Percentiles rank a stretch among this genome's conserved stretches.
Conservation (phyloP, 2,797 vertebrate genomes). For the Xiphorhynchus erythropygius region DNA sequence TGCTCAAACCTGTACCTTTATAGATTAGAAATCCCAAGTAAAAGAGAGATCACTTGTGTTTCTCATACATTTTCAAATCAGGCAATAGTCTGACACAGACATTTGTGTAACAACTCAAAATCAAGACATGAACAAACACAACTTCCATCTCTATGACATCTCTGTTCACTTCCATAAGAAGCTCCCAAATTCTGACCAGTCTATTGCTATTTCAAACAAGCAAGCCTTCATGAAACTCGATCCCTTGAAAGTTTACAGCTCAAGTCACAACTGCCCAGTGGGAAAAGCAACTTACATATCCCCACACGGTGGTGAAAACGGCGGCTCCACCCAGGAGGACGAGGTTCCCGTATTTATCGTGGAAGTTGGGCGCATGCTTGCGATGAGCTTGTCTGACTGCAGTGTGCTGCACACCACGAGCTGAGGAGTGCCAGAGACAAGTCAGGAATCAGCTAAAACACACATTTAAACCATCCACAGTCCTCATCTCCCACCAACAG, state of each 20-base stretch:
- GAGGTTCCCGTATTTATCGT: constrained; percentile 77
- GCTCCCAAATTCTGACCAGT: neutral
- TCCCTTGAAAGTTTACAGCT: neutral
- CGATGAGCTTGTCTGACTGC: constrained; percentile 68
- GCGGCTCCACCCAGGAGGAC: constrained; percentile 66
- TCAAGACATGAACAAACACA: neutral
- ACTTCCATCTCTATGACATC: neutral
- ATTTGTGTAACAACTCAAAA: neutral
- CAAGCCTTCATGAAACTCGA: neutral
- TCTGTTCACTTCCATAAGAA: rapidly evolving
- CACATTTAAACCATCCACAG: rapidly evolving
- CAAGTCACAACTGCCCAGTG: rapidly evolving
- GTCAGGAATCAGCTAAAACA: neutral
- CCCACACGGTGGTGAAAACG: constrained; percentile 66
- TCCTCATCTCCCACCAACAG: neutral
- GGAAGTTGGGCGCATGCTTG: constrained; percentile 71
- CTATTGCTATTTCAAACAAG: neutral
- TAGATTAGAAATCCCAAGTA: neutral
- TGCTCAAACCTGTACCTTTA: neutral
- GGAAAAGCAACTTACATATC: constrained; percentile 72
- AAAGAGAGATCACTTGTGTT: neutral
- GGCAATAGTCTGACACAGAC: neutral
- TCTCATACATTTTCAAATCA: neutral
- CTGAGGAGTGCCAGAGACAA: neutral
- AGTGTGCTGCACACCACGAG: constrained; percentile 67